Base-by-base conservation (phyloP, 2,888 invertebrate species). In the Tinea pellionella region DNA sequence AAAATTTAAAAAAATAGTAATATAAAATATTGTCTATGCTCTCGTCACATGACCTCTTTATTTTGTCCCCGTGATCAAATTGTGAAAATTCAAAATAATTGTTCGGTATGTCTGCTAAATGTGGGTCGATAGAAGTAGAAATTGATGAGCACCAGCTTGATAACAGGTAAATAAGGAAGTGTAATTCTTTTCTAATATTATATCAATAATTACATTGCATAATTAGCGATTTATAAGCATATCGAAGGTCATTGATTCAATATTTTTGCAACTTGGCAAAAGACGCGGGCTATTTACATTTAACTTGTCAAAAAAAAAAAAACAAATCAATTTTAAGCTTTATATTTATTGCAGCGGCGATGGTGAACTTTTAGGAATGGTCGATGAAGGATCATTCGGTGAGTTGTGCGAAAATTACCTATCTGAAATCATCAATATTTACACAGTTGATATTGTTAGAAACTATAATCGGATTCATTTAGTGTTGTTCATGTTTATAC, bases 21-120 rank as follows among this genome's bases (percentile, higher is more conserved):
- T 3, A 24, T 6, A 24, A 24, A 24, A 6, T 24, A 3, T 75
- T 74, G 75, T 78, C 76, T 81, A 70, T 84, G 73, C 65, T 63
- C 59, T 69, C 69, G 79, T 92, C 91, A 92, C 91, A 91, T 92
- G 91, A 91, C 91, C 91, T 82, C 84, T 88, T 82, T 88, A 88
- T 80, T 89, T 90, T 91, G 91, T 90, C 89, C 91, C 91, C 91
- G 91, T 91, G 91, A 91, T 89, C 91, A 90, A 89, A 85, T 89
- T 80, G 88, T 85, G 87, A 81, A 89, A 90, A 89, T 89, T 90
- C 89, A 89, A 89, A 90, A 89, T 88, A 88, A 86, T 87, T 82
- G 77, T 77, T 76, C 77, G 80, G 78, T 82, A 85, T 86, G 85
- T 77, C 81, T 43, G 29, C 61, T 64, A 81, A 43, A 59, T 24